phyloP scores from a whole-genome alignment of 2,888 invertebrate genomes.

The Parnassius smintheus region DNA sequence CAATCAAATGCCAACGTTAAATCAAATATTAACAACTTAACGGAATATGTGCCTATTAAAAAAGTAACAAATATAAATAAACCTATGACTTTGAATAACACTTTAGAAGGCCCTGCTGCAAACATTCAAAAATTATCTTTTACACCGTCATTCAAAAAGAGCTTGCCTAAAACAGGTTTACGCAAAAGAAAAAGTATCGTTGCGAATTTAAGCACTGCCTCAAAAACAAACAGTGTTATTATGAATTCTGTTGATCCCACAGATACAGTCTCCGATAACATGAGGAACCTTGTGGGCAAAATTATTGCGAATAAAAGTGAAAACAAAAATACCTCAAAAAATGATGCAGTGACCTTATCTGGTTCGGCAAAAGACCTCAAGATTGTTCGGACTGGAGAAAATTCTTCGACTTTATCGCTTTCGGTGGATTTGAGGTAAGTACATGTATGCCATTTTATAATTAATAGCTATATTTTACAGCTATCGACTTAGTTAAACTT shows the following conservation, averaged over 20 bases:
- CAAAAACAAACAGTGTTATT: background rate
- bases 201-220: background rate
- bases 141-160: background rate
- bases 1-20: too few relatives aligned
- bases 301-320: background rate
- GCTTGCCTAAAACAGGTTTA: background rate
- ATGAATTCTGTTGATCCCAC: background rate
- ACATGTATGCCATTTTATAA: slow-evolving; percentile 1
- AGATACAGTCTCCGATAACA: background rate
- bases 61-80: too few relatives aligned
- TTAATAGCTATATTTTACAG: background rate
- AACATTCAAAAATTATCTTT: too few relatives aligned
- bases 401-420: background rate
- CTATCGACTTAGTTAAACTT: too few relatives aligned
- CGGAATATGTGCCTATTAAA: too few relatives aligned
- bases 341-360: slow-evolving; percentile 22
- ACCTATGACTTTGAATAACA: too few relatives aligned
- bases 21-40: too few relatives aligned
- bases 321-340: background rate
- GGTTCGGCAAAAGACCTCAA: slow-evolving; percentile 46
- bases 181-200: background rate
- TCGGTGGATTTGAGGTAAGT: slow-evolving; percentile 9
- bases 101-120: too few relatives aligned
- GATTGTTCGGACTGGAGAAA: slow-evolving; percentile 18
- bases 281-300: background rate